phyloP scores from a whole-genome alignment of 2,797 vertebrate genomes.

The Brachyalestes nurse region DNA sequence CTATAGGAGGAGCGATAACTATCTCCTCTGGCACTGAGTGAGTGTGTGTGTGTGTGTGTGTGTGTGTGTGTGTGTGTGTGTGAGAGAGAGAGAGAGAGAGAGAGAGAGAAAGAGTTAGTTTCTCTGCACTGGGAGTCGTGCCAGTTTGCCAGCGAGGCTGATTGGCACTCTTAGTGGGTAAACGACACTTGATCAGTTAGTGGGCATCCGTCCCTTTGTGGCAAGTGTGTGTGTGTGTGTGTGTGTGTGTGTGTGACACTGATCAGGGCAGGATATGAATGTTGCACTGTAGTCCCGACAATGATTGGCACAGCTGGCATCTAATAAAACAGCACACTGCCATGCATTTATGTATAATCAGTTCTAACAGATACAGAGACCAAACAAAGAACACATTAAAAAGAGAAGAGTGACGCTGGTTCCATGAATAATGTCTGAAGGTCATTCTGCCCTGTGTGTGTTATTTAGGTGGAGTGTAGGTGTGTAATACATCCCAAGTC shows the following conservation, averaged over 20 bases:
- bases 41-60: constrained; percentile 25
- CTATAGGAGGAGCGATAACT: constrained; percentile 55
- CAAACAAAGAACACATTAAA: not conserved
- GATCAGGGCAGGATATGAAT: constrained; percentile 54
- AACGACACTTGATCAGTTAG: constrained; percentile 44
- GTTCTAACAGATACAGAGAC: constrained; percentile 27
- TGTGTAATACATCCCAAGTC: no score
- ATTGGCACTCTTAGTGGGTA: constrained; percentile 51
- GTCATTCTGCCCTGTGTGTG: not conserved
- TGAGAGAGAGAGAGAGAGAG: constrained; percentile 18
- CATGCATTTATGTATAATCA: constrained; percentile 47
- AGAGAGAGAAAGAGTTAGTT: constrained; percentile 20
- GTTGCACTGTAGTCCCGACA: constrained; percentile 49
- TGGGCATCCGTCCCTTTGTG: constrained; percentile 25
- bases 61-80: constrained; percentile 13
- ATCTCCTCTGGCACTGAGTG: constrained; percentile 50
- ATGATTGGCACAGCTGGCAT: constrained; percentile 60
- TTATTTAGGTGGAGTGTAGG: not conserved
- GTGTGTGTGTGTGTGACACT: constrained; percentile 15
- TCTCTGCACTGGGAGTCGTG: constrained; percentile 38
- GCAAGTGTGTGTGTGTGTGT: not conserved
- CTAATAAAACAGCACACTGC: constrained; percentile 50
- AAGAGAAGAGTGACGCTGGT: not conserved
- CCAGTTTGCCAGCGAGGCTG: constrained; percentile 49
- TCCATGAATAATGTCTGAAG: not conserved